phyloP scores from a whole-genome alignment of 64 coral and sea anemone genomes.

The Stichodactyla helianthus region DNA sequence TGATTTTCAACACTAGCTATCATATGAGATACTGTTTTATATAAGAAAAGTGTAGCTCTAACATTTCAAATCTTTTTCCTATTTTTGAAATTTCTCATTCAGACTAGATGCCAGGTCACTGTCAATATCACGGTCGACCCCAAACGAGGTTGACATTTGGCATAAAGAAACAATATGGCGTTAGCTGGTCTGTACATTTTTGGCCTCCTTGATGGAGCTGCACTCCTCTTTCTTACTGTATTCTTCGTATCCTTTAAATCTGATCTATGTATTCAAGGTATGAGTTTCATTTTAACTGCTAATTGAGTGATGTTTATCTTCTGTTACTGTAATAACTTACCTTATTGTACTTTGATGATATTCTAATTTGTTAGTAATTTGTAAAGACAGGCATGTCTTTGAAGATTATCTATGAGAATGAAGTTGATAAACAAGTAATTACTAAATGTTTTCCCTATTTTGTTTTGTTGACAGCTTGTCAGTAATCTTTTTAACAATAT shows the following conservation, averaged over 20 bases:
- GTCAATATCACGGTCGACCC: not conserved
- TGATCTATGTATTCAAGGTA: not conserved
- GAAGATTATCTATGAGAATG: too few relatives aligned
- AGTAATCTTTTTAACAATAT: too few relatives aligned
- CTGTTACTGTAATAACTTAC: not conserved
- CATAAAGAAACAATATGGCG: constrained; percentile 55
- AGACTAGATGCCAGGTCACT: not conserved
- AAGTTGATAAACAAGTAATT: too few relatives aligned
- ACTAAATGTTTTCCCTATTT: too few relatives aligned
- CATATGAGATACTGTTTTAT: not conserved
- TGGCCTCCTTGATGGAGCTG: constrained; percentile 78
- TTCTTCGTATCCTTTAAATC: constrained; percentile 96
- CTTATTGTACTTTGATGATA: too few relatives aligned
- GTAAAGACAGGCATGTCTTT: too few relatives aligned
- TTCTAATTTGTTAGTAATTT: too few relatives aligned
- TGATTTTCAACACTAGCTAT: not conserved
- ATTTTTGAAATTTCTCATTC: not conserved
- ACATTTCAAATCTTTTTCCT: not conserved
- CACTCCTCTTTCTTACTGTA: constrained; percentile 83
- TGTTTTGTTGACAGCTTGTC: too few relatives aligned
- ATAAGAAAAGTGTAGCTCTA: not conserved
- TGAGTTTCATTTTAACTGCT: not conserved
- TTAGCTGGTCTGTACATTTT: constrained; percentile 82
- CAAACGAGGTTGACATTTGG: not conserved
- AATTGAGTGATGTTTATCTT: not conserved